phyloP scores from a whole-genome alignment of 2,797 vertebrate genomes.

The Champsocephalus esox region DNA sequence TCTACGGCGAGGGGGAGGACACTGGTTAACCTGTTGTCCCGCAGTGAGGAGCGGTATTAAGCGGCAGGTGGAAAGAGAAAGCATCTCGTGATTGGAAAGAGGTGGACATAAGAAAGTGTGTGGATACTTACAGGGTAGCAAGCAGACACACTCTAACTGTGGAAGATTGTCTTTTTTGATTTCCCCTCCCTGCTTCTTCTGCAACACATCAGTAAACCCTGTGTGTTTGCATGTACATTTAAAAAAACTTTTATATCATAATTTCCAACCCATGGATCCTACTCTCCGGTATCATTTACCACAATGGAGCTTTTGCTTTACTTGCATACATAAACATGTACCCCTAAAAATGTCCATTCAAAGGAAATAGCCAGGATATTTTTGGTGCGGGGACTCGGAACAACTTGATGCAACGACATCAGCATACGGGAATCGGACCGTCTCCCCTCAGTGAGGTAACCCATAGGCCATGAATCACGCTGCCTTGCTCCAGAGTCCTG shows the following conservation, averaged over 20 bases:
- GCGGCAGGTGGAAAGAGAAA: constrained; percentile 90
- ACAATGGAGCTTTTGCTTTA: constrained; percentile 28
- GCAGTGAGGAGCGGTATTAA: constrained; percentile 92
- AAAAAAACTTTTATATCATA: constrained; percentile 38
- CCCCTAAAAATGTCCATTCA: constrained; percentile 54
- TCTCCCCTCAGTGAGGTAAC: constrained; percentile 75
- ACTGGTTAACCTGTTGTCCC: constrained; percentile 89
- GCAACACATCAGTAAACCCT: constrained; percentile 34
- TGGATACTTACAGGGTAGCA: constrained; percentile 50
- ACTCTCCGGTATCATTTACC: constrained; percentile 33
- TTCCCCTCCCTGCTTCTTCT: constrained; percentile 49
- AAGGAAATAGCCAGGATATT: constrained; percentile 69
- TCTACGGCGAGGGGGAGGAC: constrained; percentile 67
- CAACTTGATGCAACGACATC: constrained; percentile 68
- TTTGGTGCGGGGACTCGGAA: constrained; percentile 61
- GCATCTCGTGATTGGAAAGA: constrained; percentile 87
- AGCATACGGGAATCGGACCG: constrained; percentile 69
- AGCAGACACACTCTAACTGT: constrained; percentile 49
- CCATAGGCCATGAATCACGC: constrained; percentile 79
- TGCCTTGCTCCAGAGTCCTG: constrained; percentile 78
- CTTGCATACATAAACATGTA: constrained; percentile 17
- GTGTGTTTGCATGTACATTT: constrained; percentile 32
- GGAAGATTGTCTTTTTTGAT: constrained; percentile 58
- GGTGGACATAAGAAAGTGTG: constrained; percentile 57
- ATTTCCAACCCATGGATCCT: constrained; percentile 6